These are phyloP conservation scores for Karalla daura DNA, from an alignment of 2,797 vertebrate species.

Conservation along the genomic window DNA sequence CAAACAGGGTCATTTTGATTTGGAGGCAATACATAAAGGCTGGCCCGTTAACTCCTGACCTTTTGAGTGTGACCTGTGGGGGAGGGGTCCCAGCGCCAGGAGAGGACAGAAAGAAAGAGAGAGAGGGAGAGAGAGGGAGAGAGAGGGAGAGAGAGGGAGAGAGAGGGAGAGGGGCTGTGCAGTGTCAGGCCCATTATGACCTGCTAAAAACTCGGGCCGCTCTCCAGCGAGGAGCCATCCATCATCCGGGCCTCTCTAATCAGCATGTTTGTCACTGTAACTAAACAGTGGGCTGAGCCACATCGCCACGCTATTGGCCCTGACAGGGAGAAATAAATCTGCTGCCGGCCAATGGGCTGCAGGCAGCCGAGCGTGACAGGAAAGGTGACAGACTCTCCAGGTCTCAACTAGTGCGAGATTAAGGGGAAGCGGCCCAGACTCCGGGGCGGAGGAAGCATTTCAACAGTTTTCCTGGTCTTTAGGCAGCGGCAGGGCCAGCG, in stretches of 20 bases:
- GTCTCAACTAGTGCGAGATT: conserved; percentile 79
- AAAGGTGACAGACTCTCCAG: conserved; percentile 81
- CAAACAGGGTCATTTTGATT: conserved; percentile 87
- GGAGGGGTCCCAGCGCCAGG: conserved; percentile 73
- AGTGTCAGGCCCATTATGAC: conserved; percentile 92
- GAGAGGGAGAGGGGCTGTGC: conserved; percentile 77
- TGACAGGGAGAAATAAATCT: conserved; percentile 91
- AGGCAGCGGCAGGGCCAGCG: conserved; percentile 58
- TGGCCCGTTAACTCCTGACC: conserved; percentile 84
- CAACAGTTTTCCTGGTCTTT: conserved; percentile 69
- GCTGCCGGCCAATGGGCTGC: conserved; percentile 85
- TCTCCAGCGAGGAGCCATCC: conserved; percentile 88
- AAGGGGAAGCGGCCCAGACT: conserved; percentile 72
- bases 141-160: too few species aligned
- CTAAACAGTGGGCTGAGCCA: conserved; percentile 85
- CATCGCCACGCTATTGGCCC: conserved; percentile 84
- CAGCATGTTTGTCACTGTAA: conserved; percentile 91
- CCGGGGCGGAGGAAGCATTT: conserved; percentile 72
- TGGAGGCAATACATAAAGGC: conserved; percentile 77
- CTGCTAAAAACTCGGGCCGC: conserved; percentile 90
- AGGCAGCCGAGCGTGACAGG: conserved; percentile 84
- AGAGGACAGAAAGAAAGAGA: conserved; percentile 70
- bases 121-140: conserved; percentile 64
- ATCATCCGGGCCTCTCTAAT: conserved; percentile 89
- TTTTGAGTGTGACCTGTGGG: conserved; percentile 81